These are phyloP conservation scores for Merops nubicus DNA, from an alignment of 2,113 vertebrate genomes.

Conservation along the genomic window DNA sequence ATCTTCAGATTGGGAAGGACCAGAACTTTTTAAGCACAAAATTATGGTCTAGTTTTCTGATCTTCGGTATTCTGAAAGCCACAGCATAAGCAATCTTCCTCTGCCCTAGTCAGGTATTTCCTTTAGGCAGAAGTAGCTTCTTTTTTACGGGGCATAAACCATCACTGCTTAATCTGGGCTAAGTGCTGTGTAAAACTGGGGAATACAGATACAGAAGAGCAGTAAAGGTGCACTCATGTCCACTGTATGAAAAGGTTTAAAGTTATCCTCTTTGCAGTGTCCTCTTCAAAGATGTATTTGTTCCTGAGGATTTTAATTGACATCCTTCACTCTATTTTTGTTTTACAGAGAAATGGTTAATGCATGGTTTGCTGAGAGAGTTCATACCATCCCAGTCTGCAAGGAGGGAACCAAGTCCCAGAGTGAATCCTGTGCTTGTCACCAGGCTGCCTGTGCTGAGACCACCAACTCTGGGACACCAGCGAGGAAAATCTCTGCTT, in stretches of 20 bases:
- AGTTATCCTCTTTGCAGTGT: neutral
- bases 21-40: neutral
- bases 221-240: neutral
- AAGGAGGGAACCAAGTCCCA: slow-evolving; percentile 78
- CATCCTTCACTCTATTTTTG: neutral
- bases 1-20: neutral
- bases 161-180: neutral
- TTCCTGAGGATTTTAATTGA: neutral
- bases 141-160: neutral
- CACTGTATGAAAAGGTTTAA: neutral
- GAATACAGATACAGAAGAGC: neutral
- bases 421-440: slow-evolving; percentile 69
- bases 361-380: slow-evolving; percentile 95
- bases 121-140: neutral
- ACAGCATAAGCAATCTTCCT: neutral
- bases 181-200: neutral
- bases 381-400: slow-evolving; percentile 89
- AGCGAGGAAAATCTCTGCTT: slow-evolving; percentile 93
- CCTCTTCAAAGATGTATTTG: neutral
- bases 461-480: slow-evolving; percentile 80
- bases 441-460: slow-evolving; percentile 67
- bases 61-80: neutral
- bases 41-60: neutral
- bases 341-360: slow-evolving; percentile 96
- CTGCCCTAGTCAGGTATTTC: neutral